Base-by-base conservation (phyloP, 2,797 vertebrate genomes). In the Benthosema pterotum region DNA sequence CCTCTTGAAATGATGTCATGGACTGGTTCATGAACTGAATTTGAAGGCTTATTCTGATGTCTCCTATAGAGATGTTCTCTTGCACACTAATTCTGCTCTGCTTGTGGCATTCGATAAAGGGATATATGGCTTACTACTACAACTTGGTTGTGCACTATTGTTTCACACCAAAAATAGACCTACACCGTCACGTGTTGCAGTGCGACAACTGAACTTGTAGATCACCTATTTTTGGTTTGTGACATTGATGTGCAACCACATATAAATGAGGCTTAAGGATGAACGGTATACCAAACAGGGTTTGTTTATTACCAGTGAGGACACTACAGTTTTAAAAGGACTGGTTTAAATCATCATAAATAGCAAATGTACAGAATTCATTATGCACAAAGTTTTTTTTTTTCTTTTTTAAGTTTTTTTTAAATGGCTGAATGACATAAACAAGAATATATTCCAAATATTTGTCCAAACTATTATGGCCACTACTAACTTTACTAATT, bases 1-100 rank as follows among this genome's bases (percentile, higher is more conserved):
- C 74, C 68, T 82, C 74, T 69, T 60, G 74, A 80, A 77, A 85
- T 90, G 92, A 93, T 93, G 89, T 93, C 91, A 91, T 60, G 74
- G 85, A 87, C 79, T 69, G 79, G 73, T 74, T 86, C 54, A 45
- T 80, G 56, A 80, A 78, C 77, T 76, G 78, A 78, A 80, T 78
- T 68, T 46, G 70, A 78, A 68, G 67, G 66, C 66, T 77, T 69
- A 71, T 72, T 75, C 63, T 57, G 43, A 69, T 60, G 71, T 73
- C 79, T 46, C 63, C 50, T 38, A 62, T 50, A 64, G 72, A 78
- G 66, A 63, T 48, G 19, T 48, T 49, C n/a, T 59, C 48, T 80
- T 83, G 72, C 67, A 71, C 69, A 72, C 42, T 25, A 46, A 63
- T 62, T 78, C 69, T 65, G 60, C 60, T 46, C 45, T 64, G 65